Base-by-base conservation (phyloP, 2,888 invertebrate genomes). In the Amphiduros pacificus region DNA sequence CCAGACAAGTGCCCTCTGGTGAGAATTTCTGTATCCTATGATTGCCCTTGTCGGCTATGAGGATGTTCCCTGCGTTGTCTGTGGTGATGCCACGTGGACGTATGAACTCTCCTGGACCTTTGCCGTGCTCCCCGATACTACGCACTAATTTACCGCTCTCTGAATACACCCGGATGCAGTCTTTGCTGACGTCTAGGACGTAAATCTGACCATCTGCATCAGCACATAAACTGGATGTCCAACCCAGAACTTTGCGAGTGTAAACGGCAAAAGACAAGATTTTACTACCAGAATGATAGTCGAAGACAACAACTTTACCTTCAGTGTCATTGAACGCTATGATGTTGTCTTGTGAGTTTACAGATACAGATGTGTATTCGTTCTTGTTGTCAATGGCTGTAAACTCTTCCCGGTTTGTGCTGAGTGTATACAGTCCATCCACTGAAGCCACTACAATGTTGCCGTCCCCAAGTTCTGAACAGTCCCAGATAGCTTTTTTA, bases 11-110 rank as follows among this genome's bases (percentile, higher is more conserved):
- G 36, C 58, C 58, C 14, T 58, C 48, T 24, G 26, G 2, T 20
- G 49, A 36, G 17, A 58, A 29, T 32, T 50, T 58, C 36, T 49
- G 50, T 9, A 58, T 41, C 24, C 58, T 29, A 36, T 58, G 58
- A 50, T 58, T 58, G 32, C 58, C 58, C n/a, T 58, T 58, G 41
- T 58, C 58, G 9, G 36, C 50, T 28, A 49, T 40, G 9, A 58
- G 6, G 3, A 58, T 9, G 24, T 31, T 58, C 11, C 58, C 58
- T 6, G 22, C 24, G 6, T 14, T 31, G 31, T 50, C 58, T 24
- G 32, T 20, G 6, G n/a, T n/a, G 5, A 58, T 48, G 9, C 58
- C 58, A 5, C 58, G 50, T 14, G 48, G 22, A 5, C 51, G 29
- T 11, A 58, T 50, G 32, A 58, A 49, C 26, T 58, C 50, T 3